These are phyloP conservation scores for Calliphora vicina DNA, from an alignment of 1,140 invertebrate species.

Conservation along the genomic window DNA sequence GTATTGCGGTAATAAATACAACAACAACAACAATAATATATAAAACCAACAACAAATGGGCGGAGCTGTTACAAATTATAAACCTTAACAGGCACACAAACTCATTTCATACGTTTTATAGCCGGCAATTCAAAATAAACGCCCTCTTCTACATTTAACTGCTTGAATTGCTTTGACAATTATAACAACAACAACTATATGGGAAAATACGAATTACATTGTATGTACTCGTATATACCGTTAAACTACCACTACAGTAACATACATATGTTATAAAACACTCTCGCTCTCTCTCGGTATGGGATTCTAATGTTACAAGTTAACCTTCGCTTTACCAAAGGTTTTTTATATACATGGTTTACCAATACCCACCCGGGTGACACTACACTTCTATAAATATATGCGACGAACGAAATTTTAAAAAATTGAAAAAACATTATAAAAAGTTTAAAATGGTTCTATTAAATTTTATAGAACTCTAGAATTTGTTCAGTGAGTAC, in stretches of 20 bases:
- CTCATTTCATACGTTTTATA: constrained; percentile 24
- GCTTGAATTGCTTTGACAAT: neutral
- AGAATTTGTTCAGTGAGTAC: too few relatives aligned
- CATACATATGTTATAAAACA: too few relatives aligned
- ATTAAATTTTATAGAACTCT: too few relatives aligned
- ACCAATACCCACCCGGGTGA: too few relatives aligned
- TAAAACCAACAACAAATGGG: constrained; percentile 52
- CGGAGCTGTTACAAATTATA: constrained; percentile 51
- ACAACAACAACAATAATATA: neutral
- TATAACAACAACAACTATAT: constrained; percentile 15
- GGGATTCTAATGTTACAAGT: too few relatives aligned
- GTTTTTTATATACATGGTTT: too few relatives aligned
- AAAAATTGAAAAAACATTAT: too few relatives aligned
- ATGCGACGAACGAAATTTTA: too few relatives aligned
- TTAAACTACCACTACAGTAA: constrained; percentile 45
- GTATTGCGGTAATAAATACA: neutral
- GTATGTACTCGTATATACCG: constrained; percentile 26
- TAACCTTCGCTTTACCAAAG: too few relatives aligned
- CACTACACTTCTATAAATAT: too few relatives aligned
- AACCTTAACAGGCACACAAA: constrained; percentile 4
- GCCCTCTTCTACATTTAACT: constrained; percentile 50
- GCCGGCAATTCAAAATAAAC: constrained; percentile 57
- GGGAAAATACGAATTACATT: constrained; percentile 24
- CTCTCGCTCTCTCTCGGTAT: too few relatives aligned
- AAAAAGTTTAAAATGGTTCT: too few relatives aligned